These are phyloP conservation scores for Schizopygopsis malacanthus DNA, from an alignment of 2,797 vertebrate genomes.

Conservation along the genomic window DNA sequence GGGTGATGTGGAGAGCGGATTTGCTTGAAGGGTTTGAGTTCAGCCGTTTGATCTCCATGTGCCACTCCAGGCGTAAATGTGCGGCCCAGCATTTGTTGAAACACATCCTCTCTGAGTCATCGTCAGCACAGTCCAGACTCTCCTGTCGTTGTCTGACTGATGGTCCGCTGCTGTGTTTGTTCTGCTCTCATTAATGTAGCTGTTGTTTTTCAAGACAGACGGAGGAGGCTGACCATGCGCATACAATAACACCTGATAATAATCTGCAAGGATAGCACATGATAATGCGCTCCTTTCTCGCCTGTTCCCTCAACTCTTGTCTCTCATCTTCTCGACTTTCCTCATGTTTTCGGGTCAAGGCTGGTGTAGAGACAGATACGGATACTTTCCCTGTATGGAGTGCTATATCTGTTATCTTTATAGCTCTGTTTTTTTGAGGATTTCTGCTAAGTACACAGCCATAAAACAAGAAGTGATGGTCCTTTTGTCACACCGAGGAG, in stretches of 20 bases:
- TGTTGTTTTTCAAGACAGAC: conserved; percentile 48
- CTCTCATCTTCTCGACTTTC: conserved; percentile 49
- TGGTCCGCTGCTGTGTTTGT: conserved; percentile 36
- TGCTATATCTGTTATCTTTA: conserved; percentile 75
- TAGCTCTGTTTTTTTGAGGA: conserved; percentile 73
- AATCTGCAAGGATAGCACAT: conserved; percentile 37
- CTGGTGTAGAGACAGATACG: conserved; percentile 51
- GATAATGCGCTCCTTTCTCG: conserved; percentile 5
- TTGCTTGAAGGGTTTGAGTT: conserved; percentile 43
- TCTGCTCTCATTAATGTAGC: conserved; percentile 46
- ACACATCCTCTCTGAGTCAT: conserved; percentile 41
- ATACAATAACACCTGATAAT: conserved; percentile 52
- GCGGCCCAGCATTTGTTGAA: conserved; percentile 34
- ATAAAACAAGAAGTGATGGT: conserved; percentile 56
- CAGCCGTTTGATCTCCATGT: conserved; percentile 48
- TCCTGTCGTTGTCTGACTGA: conserved; percentile 15
- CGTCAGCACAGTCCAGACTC: conserved; percentile 13
- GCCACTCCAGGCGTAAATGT: conserved; percentile 28
- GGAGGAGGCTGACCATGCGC: conserved; percentile 23
- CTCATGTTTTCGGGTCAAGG: conserved; percentile 71
- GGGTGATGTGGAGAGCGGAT: conserved; percentile 36
- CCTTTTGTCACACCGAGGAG: conserved; percentile 14
- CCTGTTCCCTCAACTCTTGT: conserved; percentile 44
- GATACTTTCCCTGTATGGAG: conserved; percentile 63
- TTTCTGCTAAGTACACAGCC: conserved; percentile 64